Evolutionary conservation across 2,888 invertebrate genomes (phyloP), one percentile per base, ranked within the genome.

Genomic region (Balanococcus diminutus): DNA sequence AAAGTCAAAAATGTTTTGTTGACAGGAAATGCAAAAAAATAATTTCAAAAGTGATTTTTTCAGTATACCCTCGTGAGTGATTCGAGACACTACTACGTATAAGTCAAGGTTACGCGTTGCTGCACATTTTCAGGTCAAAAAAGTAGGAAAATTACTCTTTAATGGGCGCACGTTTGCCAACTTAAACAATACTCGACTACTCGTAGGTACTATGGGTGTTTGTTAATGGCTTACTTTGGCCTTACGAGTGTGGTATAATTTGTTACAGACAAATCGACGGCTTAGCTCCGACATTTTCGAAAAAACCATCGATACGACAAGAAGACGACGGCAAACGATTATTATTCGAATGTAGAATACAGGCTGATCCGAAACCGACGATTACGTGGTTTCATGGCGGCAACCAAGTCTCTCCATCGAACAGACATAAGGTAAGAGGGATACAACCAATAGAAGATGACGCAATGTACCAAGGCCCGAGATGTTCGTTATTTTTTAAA

Each of bases 231-330:
- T 75, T 75, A 32, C 28, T n/a, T 28, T 32, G 6, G 16, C 16
- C 75, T 75, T 25, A 75, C 75, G 31, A 28, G 2, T n/a, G 6
- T 19, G 3, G 19, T 3, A 14, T 19, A 6, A 4, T 51, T 3
- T 19, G n/a, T 89, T 91, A 14, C 91, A 97, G 97, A 93, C 97
- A 97, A 96, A 96, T 97, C 92, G 97, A 97, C 92, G 98, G 97
- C 90, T 95, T 96, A 91, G 97, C 98, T 91, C 98, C 98, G 90
- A 98, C 98, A 90, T 98, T 98, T 92, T 95, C 97, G 91, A 97
- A 98, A 92, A 98, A 98, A 92, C 98, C 98, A 88, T 95, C 97
- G 89, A 98, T 98, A 91, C 93, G 97, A 90, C 98, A 98, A 91
- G 98, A 98, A 91, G 98, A 98, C 91, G 97, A 97, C 91, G 97